Base-by-base conservation (phyloP, 2,888 invertebrate species). In the Notodromas monacha region DNA sequence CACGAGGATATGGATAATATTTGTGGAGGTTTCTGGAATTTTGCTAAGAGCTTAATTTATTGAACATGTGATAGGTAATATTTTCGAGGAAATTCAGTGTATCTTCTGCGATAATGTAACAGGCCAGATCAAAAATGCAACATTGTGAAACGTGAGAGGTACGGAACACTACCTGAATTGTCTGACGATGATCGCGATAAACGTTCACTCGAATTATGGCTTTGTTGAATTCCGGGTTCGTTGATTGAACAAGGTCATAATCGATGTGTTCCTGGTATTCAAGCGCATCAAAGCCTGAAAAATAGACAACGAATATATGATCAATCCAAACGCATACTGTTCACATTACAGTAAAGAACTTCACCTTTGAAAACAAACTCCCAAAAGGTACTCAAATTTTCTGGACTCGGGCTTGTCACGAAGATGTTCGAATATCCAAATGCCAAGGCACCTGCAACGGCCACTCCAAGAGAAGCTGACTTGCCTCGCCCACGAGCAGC, bases 401-500 rank as follows among this genome's bases (percentile, higher is more conserved):
- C 96, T 0, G 96, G 92, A 46, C 77, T 76, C 0, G 96, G 96
- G 31, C 86, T 81, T 0, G 96, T 89, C 21, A 96, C 84, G 52
- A 84, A 92, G 36, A 89, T 72, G 47, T 84, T 86, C 26, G 79
- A 73, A 45, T 74, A 76, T 15, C 68, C 65, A 41, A 72, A 68
- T 1, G 73, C 67, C 3, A 77, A 58, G 1, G 76, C 69, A 0
- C 68, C 73, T 5, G 76, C 2, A 11, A 99, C 67, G 0, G 89
- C 66, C 12, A 99, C 56, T 1, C 92, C 92, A 27, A 99, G 55
- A 3, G 89, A 77, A 1, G 96, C 96, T 0, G 92, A 96, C 55
- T 99, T 99, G 38, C 96, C 96, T 33, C 96, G 61, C 21, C 96
- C 92, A 54, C 96, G 62, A 4, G 84, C 72, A 12, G 96, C 92